Base-by-base conservation (phyloP, 2,113 vertebrate genomes). In the Halichoeres trimaculatus region DNA sequence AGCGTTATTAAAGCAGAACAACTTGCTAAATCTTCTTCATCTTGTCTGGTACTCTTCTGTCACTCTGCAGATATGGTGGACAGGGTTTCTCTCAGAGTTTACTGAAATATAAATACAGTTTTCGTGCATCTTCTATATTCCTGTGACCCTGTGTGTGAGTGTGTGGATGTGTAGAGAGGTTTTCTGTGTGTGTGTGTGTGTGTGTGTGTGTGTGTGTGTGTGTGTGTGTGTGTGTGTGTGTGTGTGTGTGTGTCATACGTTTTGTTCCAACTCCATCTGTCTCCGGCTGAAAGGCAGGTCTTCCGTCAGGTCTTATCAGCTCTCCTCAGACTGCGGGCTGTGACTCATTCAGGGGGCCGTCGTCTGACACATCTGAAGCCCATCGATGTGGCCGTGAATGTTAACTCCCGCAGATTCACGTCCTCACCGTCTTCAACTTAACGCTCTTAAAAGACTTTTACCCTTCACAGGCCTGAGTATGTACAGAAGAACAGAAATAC, bases 261-360 rank as follows among this genome's bases (percentile, higher is more conserved):
- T 83, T 64, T 72, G 58, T 76, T 82, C 69, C 68, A 61, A 55
- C 59, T 70, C 74, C 74, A 75, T 80, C 41, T 70, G 56, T 77
- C 68, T 78, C 74, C 38, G 12, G 40, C 30, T 77, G 53, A 81
- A 81, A 70, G 68, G 82, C 80, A 56, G 76, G 75, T 80, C 72
- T 34, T 76, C 70, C 20, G 48, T 83, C 74, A 76, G 67, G 76
- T 89, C 87, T 91, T 90, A 92, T 92, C 91, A 79, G 85, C 73
- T 68, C 35, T 68, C 26, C 81, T 89, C 88, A 91, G 85, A 73
- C 85, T 57, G 68, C 10, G 61, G 80, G 80, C 79, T 69, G 81
- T 74, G 80, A 75, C 74, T 86, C 86, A 86, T 80, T 87, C 68
- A 79, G 70, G 50, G 51, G 52, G 35, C 67, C 40, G 26, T 54